Base-by-base conservation (phyloP, 2,797 vertebrate genomes). In the Myotis daubentonii region DNA sequence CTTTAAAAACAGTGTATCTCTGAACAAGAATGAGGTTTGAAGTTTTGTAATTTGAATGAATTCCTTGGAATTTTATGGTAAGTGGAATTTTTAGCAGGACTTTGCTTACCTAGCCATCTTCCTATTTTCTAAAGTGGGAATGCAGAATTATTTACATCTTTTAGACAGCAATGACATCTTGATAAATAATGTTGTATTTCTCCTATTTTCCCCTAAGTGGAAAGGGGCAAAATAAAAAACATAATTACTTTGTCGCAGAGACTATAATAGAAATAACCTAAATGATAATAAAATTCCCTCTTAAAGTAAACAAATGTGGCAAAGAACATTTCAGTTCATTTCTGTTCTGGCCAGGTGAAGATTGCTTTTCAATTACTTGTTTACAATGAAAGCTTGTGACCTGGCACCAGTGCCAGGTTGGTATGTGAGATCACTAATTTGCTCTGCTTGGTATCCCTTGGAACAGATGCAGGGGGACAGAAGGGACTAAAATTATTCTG, bases 401-500 rank as follows among this genome's bases (percentile, higher is more conserved):
- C 85, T 70, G 92, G 96, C 96, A 98, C 92, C 95, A 98, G 97
- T 97, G 94, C 86, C 72, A 94, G 51, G 65, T 96, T 94, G 96
- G 41, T 83, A 60, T 13, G 71, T 81, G 95, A 96, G 95, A 97
- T 75, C 78, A 93, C 93, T 97, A 97, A 98, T 98, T 98, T 98
- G 75, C 57, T 97, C 81, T 97, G 97, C 95, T 92, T 96, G 81
- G 81, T 6, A 22, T 96, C 92, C 53, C 41, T 97, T 97, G 97
- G 95, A 98, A 97, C 96, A 98, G 96, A 95, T 96, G 95, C 94
- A 98, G 12, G 0, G 0, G 93, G 86, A 96, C 96, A 98, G 94
- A 98, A 98, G 86, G 96, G 79, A 91, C 85, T 96, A 96, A 97
- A 97, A 97, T 96, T 81, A 95, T 86, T 97, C 95, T 95, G 91